These are phyloP conservation scores for Eremophila alpestris DNA, from an alignment of 2,797 vertebrate genomes.

Conservation along the genomic window DNA sequence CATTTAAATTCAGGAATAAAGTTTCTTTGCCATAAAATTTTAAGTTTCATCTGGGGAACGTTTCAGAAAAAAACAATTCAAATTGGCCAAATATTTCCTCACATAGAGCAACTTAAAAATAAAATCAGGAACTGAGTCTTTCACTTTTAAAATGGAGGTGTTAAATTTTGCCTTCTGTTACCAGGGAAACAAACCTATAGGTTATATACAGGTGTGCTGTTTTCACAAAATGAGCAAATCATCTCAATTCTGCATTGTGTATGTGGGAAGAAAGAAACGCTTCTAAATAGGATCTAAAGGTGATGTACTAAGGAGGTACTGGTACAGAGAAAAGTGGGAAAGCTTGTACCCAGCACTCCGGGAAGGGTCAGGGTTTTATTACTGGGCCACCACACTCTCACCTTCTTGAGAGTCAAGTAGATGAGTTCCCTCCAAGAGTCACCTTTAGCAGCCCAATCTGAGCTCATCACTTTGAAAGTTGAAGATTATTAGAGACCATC, in stretches of 20 bases:
- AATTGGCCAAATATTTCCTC: neutral
- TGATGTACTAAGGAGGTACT: neutral
- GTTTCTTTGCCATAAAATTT: neutral
- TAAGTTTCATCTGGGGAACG: neutral
- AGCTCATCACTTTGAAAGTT: neutral
- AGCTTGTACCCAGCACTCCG: neutral
- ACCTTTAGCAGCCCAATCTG: neutral
- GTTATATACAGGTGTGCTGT: neutral
- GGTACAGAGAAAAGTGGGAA: neutral
- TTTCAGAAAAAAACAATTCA: neutral
- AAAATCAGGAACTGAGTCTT: neutral
- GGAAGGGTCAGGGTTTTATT: neutral
- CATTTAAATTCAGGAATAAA: neutral
- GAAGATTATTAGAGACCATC: neutral
- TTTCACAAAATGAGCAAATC: neutral
- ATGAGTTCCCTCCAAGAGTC: neutral
- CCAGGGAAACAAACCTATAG: neutral
- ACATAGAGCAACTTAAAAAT: neutral
- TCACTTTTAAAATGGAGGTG: neutral
- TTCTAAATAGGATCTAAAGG: neutral
- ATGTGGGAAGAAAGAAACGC: neutral
- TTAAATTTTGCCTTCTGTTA: neutral
- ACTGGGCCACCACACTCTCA: neutral
- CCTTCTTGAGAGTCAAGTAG: neutral
- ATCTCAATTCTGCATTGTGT: neutral